phyloP scores from a whole-genome alignment of 2,797 vertebrate species.

The Scyliorhinus canicula region DNA sequence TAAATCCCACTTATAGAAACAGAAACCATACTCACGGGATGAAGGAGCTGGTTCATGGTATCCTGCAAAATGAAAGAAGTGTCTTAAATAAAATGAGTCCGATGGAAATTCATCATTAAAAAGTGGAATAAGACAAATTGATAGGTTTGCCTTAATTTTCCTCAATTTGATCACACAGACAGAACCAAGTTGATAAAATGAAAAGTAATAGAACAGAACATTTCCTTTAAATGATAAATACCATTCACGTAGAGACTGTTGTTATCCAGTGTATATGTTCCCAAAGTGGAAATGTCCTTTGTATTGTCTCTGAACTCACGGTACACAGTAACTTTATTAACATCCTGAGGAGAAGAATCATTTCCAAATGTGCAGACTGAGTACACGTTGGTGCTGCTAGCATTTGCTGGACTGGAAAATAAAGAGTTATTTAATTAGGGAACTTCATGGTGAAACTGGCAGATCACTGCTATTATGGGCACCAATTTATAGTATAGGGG shows the following conservation, averaged over 20 bases:
- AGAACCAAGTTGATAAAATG: neutral
- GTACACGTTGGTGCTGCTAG: neutral
- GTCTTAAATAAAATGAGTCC: neutral
- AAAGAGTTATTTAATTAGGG: neutral
- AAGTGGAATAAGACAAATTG: neutral
- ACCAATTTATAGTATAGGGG: no score
- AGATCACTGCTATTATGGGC: neutral
- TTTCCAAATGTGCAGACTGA: neutral
- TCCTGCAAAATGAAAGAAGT: neutral
- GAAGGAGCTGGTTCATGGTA: neutral
- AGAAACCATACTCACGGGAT: neutral
- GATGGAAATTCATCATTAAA: neutral
- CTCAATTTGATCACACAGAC: neutral
- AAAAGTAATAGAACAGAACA: no score
- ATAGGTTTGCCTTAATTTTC: neutral
- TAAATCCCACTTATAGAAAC: no score
- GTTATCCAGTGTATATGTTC: neutral
- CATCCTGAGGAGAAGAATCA: neutral
- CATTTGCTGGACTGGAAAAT: neutral
- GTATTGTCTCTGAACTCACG: neutral
- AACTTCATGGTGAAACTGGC: neutral
- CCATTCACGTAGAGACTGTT: slow-evolving; percentile 15
- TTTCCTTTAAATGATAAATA: neutral
- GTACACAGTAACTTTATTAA: neutral
- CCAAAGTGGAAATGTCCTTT: neutral